Conservation (phyloP, 2,888 invertebrate species). For the Acanthosepion pharaonis region DNA sequence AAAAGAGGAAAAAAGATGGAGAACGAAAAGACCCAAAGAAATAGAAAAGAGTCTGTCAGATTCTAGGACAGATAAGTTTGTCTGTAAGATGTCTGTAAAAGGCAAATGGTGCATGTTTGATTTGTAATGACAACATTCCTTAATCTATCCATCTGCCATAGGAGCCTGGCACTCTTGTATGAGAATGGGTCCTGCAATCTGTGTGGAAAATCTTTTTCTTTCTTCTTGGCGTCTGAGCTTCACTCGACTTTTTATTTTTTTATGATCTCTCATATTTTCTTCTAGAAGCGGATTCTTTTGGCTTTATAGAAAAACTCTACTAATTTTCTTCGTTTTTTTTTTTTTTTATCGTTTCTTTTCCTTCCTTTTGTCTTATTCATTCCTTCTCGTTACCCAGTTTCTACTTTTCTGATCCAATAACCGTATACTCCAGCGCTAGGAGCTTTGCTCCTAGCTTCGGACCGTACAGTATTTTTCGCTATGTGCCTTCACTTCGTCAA, state of each 20-base stretch:
- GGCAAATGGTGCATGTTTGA: background rate
- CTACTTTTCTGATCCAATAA: background rate
- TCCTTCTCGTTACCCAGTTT: background rate
- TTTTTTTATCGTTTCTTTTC: background rate
- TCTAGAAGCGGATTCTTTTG: background rate
- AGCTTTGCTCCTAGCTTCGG: background rate
- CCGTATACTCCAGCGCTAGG: background rate
- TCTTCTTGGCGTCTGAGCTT: background rate
- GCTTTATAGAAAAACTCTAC: background rate
- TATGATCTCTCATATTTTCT: background rate
- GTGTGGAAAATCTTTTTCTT: background rate
- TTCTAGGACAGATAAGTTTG: background rate
- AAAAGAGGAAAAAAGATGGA: background rate
- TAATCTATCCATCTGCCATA: conserved; percentile 1
- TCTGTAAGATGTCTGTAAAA: conserved; percentile 33
- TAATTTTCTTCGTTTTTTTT: background rate
- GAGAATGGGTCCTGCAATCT: background rate
- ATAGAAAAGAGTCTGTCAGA: background rate
- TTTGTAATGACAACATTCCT: background rate
- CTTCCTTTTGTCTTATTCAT: background rate
- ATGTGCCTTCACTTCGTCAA: background rate
- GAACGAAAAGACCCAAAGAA: background rate
- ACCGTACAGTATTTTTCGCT: background rate
- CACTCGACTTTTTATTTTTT: background rate
- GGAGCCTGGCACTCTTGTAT: background rate